Evolutionary conservation across 2,113 vertebrate genomes (phyloP).

Genomic region (Aptenodytes patagonicus): DNA sequence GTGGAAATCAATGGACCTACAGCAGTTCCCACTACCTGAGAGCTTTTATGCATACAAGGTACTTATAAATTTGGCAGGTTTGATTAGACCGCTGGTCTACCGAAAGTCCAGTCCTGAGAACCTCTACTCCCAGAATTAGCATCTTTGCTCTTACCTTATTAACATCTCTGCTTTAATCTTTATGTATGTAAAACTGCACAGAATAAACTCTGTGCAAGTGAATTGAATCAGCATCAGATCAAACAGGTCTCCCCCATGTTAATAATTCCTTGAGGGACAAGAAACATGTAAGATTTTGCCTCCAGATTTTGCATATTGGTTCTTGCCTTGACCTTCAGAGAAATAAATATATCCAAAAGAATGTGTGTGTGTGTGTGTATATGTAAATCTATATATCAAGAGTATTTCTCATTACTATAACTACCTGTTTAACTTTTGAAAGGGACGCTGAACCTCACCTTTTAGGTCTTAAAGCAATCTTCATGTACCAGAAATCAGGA

Average conservation of each 20-base stretch:
- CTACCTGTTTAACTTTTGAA: not conserved
- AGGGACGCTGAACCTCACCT: not conserved
- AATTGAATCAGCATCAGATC: not conserved
- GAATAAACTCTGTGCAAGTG: not conserved
- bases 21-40: not conserved
- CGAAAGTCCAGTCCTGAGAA: not conserved
- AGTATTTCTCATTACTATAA: not conserved
- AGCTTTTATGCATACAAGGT: not conserved
- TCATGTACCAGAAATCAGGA: not conserved
- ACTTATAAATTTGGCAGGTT: not conserved
- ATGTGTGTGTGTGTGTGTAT: not conserved
- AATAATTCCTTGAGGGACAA: not conserved
- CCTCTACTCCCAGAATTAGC: not conserved
- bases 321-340: not conserved
- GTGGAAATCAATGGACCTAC: not conserved
- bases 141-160: not conserved
- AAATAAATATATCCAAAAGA: not conserved
- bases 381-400: not conserved
- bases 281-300: not conserved
- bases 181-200: not conserved
- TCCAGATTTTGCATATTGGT: not conserved
- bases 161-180: not conserved
- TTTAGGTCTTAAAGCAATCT: not conserved
- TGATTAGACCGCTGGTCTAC: not conserved
- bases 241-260: not conserved